Base-by-base conservation (phyloP, 2,113 vertebrate genomes). In the Dendrocopos noguchii region DNA sequence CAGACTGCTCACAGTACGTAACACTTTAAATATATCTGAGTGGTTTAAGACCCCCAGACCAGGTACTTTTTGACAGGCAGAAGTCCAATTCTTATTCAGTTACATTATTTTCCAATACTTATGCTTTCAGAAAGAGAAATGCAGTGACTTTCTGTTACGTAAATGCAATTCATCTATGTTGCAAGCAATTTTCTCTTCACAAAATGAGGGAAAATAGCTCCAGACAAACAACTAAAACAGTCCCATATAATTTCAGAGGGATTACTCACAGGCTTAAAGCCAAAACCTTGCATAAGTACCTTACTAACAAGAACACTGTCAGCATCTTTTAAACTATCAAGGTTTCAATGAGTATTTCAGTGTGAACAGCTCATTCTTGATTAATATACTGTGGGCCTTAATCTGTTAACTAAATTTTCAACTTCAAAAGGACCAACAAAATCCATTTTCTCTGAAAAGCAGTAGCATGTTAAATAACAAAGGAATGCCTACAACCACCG, bases 281-380 rank as follows among this genome's bases (percentile, higher is more conserved):
- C 52, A 42, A 79, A 91, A 50, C 39, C 34, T 66, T 66, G 39
- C 42, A 4, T 66, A 68, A 94, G 42, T 47, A 86, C 57, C 53
- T 88, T 76, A 50, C 36, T 64, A 68, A 90, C 39, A 80, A 85
- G 65, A 88, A 85, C 88, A 47, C 33, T 47, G 47, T 72, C 77
- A 81, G 57, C n/a, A 70, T 64, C n/a, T 91, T 86, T 53, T 68
- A 27, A 85, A 90, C 34, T 44, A 14, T 53, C 44, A 93, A 81
- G 52, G 42, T 93, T 80, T 71, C 80, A 84, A 66, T 31, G 76
- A 79, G 34, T 33, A 84, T 90, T 81, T 88, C 63, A 78, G 71
- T 71, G 86, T 84, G 81, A 97, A 56, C 55, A 92, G 91, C 42
- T 64, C 21, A 65, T 44, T 92, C 70, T 80, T 87, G 80, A 84